Base-by-base conservation (phyloP, 2,797 vertebrate species). In the Sebastes oblongus region DNA sequence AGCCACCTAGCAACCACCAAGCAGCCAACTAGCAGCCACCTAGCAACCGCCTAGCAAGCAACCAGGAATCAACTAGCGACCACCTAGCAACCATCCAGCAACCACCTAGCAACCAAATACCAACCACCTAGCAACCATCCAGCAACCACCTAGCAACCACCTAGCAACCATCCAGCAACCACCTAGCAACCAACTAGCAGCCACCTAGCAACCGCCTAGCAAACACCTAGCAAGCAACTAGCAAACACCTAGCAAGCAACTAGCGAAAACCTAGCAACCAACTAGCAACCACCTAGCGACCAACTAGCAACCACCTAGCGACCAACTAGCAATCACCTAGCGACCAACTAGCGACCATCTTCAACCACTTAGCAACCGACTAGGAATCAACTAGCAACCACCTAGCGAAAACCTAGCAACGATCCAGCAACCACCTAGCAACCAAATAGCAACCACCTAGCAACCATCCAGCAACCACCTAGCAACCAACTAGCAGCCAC, bases 401-500 rank as follows among this genome's bases (percentile, higher is more conserved):
- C 3, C 34, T 11, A 34, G 24, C 24, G 24, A 24, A 24, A 24
- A 24, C 24, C 24, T 24, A 24, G 24, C 24, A 24, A 24, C 24
- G 24, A 24, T 24, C 24, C 24, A 24, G 32, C 32, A 34, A 11
- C 9, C 32, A 11, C 0, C 34, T 3, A 32, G 30, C 30, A 32
- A 0, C 0, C 32, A 34, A 1, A 2, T 36, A 12, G 11, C 11
- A 36, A 0, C 0, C 34, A 36, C 0, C 4, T 36, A 12, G 11
- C 11, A 36, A 0, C 0, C 34, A 36, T 0, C 34, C 2, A 36
- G 34, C 34, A 12, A 5, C 0, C 34, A 36, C 0, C 34, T 5
- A 36, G 11, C 11, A 12, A 0, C 0, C 34, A 36, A 0, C 11
- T 36, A 36, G 11, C 34, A 11, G 0, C 10, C 34, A 11, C 0